Evolutionary conservation across 2,797 vertebrate genomes (phyloP).

Genomic region (Streptopelia turtur): DNA sequence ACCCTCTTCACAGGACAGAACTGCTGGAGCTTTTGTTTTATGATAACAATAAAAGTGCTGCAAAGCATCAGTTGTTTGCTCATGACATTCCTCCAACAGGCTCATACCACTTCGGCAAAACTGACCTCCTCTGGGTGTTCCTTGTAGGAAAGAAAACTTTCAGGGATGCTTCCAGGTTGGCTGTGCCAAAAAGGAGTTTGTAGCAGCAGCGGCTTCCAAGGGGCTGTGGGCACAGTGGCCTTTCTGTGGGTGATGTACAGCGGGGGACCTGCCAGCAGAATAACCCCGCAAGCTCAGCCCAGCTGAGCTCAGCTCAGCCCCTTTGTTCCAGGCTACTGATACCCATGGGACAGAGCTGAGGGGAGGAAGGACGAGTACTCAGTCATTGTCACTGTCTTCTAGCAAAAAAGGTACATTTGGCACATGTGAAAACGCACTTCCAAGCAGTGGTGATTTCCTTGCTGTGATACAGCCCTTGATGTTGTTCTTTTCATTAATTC

Average conservation of each 20-base stretch:
- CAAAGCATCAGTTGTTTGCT: background rate
- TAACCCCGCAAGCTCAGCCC: background rate
- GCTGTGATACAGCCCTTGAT: too few relatives aligned
- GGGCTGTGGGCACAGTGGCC: background rate
- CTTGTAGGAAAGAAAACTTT: background rate
- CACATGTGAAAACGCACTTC: background rate
- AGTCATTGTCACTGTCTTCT: background rate
- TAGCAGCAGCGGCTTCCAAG: background rate
- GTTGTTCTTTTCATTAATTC: background rate
- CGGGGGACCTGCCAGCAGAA: rapidly evolving
- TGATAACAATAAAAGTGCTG: background rate
- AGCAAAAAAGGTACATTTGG: background rate
- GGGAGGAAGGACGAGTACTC: background rate
- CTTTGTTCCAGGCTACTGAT: background rate
- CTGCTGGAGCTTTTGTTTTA: background rate
- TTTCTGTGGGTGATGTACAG: rapidly evolving
- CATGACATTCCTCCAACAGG: rapidly evolving
- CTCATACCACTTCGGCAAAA: background rate
- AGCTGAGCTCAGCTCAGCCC: background rate
- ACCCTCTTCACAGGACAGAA: background rate
- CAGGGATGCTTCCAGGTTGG: background rate
- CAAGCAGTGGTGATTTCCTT: background rate
- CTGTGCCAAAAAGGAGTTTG: background rate
- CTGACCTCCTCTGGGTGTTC: background rate
- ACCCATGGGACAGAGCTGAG: background rate